A percentile compares a stretch with the other conserved stretches of the same genome.
Conservation (phyloP, 2,113 vertebrate species). For the Opisthocomus hoazin region DNA sequence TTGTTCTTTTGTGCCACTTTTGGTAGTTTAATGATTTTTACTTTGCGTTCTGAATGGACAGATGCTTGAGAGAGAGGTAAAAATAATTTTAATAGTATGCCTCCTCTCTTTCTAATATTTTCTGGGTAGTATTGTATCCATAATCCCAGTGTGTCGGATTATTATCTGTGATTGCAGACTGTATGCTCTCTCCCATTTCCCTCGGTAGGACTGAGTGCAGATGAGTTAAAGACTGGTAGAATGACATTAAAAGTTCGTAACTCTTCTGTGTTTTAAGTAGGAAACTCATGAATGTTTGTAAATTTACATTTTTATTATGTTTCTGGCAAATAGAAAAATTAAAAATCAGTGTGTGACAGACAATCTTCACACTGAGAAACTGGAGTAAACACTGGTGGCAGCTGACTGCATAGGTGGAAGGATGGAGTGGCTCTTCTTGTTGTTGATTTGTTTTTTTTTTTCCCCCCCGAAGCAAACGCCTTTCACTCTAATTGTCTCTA, state of each 20-base stretch:
- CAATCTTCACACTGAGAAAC: neutral
- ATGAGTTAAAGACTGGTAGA: neutral
- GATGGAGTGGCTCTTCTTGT: neutral
- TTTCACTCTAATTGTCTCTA: neutral
- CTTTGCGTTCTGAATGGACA: neutral
- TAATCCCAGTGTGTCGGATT: neutral
- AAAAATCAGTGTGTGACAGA: neutral
- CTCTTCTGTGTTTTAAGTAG: neutral
- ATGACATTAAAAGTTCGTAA: neutral
- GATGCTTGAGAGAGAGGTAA: neutral
- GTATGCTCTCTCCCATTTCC: neutral
- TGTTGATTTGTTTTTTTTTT: too few species aligned
- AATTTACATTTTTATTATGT: slow-evolving; percentile 54
- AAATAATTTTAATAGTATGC: neutral
- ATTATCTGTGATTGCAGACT: neutral
- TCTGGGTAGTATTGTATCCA: neutral
- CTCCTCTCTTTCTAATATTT: neutral
- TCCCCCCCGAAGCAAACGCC: neutral
- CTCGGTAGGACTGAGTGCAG: neutral
- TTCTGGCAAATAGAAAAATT: slow-evolving; percentile 31
- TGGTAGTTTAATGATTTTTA: neutral
- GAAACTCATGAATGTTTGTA: neutral
- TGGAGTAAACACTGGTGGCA: neutral
- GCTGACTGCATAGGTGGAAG: neutral
- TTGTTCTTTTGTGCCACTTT: neutral